Evolutionary conservation across 2,797 vertebrate genomes (phyloP), one percentile per base, ranked within the genome.

Genomic region (Monodelphis domestica): DNA sequence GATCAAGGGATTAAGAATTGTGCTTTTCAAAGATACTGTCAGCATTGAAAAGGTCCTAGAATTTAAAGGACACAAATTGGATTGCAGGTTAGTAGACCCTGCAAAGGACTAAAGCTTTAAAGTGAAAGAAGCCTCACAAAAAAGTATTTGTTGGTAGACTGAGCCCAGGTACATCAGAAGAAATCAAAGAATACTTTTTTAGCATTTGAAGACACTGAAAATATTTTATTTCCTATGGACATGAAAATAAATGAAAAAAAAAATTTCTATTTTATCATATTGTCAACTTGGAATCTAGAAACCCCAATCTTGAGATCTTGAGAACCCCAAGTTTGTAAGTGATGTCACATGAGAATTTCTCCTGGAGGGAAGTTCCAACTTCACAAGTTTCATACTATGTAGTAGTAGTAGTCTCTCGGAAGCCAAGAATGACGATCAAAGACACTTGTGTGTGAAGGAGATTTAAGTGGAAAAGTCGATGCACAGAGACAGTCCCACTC

Each of bases 21-120:
- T 99, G 93, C 98, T 99, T 88, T 99, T 99, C 97, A 99, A 99
- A 98, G 99, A 99, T 33, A 98, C 99, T 33, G 98, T 98, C 92
- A 99, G 99, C 53, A 99, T 99, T 91, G 99, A 99, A 93, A 98
- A 98, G 98, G 99, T 99, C 53, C 97, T 99, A 97, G 99, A 99
- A 96, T 95, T 99, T 91, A 99, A 99, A 94, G 99, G 99, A 95
- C 99, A 99, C 98, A 99, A 99, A 94, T 97, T 99, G 97, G 99
- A 99, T 96, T 99, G 99, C 51, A 99, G 99, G 91, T 96, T 99
- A 95, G 99, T 99, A 98, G 99, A 99, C 94, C 99, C 99, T 3
- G 99, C n/a, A 99, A 97, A 98, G 99, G 94, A 99, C 99, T 92
- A 99, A 99, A 98, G 99, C 99, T 6, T 97, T 99, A 57, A 99